A percentile compares a stretch with the other conserved stretches of the same genome.
These are phyloP conservation scores for Chaunax sp. DNA, from an alignment of 2,797 vertebrate species.

Conservation along the genomic window DNA sequence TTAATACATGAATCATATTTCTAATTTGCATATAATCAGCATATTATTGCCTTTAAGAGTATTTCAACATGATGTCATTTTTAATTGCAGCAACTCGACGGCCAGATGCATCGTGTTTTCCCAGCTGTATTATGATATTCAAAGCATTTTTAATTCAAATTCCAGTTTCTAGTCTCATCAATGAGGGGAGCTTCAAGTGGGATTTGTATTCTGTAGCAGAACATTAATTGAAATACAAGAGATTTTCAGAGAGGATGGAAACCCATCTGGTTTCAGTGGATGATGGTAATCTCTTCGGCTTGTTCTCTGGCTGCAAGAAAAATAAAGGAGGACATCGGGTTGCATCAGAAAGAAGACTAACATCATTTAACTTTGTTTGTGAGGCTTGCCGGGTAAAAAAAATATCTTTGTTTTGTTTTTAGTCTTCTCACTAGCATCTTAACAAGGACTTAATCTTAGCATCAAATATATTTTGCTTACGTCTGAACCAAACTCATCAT, in stretches of 20 bases:
- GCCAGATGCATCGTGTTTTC: constrained; percentile 35
- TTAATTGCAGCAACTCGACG: constrained; percentile 20
- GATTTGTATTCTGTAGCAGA: background rate
- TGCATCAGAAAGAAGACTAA: constrained; percentile 3
- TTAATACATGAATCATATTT: constrained; percentile 60
- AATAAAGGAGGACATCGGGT: constrained; percentile 12
- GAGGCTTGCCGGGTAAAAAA: no score
- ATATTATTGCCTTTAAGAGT: constrained; percentile 49
- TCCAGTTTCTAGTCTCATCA: constrained; percentile 21
- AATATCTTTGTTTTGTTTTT: background rate
- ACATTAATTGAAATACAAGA: constrained; percentile 31
- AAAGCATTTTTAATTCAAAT: constrained; percentile 24
- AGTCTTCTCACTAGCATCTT: background rate
- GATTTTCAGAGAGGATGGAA: constrained; percentile 7
- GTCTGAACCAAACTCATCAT: background rate
- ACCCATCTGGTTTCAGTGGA: constrained; percentile 8
- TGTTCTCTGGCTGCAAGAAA: constrained; percentile 15
- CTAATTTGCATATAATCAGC: constrained; percentile 68
- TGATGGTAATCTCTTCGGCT: constrained; percentile 8
- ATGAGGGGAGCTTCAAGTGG: constrained; percentile 1
- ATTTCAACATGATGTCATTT: constrained; percentile 42
- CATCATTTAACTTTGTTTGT: background rate
- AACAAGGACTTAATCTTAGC: background rate
- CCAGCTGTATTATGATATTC: constrained; percentile 25
- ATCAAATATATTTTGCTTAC: background rate